Evolutionary conservation across 2,888 invertebrate genomes (phyloP).

Genomic region (Poecilus cupreus): DNA sequence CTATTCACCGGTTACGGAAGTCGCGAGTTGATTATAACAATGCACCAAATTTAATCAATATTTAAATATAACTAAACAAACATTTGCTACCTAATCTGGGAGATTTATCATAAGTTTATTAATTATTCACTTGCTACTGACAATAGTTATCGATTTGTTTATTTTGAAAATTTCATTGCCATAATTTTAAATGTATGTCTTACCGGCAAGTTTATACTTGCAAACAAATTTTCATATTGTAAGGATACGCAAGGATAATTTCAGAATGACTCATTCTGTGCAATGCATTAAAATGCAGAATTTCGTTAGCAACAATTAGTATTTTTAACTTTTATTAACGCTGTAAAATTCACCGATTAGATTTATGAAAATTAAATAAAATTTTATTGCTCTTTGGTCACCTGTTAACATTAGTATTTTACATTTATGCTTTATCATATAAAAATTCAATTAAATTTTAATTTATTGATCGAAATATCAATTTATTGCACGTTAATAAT

Average conservation of each 20-base stretch:
- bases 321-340: neutral
- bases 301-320: neutral
- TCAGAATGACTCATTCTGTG: neutral
- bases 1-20: neutral
- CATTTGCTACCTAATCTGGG: neutral
- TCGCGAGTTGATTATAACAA: neutral
- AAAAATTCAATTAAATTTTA: neutral
- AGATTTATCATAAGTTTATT: conserved; percentile 8
- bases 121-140: no score
- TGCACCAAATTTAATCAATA: conserved; percentile 14
- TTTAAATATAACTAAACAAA: conserved; percentile 17
- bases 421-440: neutral
- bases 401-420: conserved; percentile 7
- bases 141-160: neutral
- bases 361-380: conserved; percentile 11
- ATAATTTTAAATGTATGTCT: no score
- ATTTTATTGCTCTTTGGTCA: conserved; percentile 2
- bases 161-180: no score
- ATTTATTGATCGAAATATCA: neutral
- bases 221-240: no score
- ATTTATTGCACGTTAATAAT: neutral
- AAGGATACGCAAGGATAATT: no score
- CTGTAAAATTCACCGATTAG: neutral
- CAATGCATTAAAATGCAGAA: neutral
- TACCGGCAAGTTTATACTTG: neutral